Base-by-base conservation (phyloP, 2,888 invertebrate genomes). In the Synergus itoensis region DNA sequence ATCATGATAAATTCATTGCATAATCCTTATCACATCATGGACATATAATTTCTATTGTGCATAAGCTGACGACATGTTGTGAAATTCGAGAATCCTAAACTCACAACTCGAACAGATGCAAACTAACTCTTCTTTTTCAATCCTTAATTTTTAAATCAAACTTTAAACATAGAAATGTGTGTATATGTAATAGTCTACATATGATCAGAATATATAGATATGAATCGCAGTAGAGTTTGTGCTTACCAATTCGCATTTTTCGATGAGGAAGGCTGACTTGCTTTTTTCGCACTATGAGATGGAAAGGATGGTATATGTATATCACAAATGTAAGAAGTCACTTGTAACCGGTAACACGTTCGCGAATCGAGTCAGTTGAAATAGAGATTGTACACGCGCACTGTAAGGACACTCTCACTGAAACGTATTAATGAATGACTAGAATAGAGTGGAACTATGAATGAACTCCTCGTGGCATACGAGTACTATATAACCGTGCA, bases 201-300 rank as follows among this genome's bases (percentile, higher is more conserved):
- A 45, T 53, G 53, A 18, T 18, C n/a, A 8, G n/a, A 16, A 18
- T 53, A 7, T 9, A 2, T 9, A 53, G n/a, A n/a, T 9, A 18
- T 53, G 53, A 18, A 53, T 57, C 11, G 0, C 18, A 7, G 40
- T n/a, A 4, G 0, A 73, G 18, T 40, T 60, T 16, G n/a, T 18
- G 81, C 91, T 90, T 84, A 91, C 91, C 90, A 85, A 89, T 88
- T 88, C 86, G 88, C 91, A 91, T 91, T 88, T 88, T 91, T 85
- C 85, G 82, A 77, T 77, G 65, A 36, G 14, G 48, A 64, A 36
- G 8, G 36, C 64, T 14, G 4, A 9, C 11, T 21, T 40, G 28
- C 14, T 48, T 77, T 36, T 21, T 48, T 41, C 21, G 65, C 14
- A 14, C 36, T 40, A 12, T 45, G 57, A n/a, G 62, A 57, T 16